Evolutionary conservation across 1,140 invertebrate species (phyloP), one percentile per base, ranked within the genome.

Genomic region (Babylonia areolata): DNA sequence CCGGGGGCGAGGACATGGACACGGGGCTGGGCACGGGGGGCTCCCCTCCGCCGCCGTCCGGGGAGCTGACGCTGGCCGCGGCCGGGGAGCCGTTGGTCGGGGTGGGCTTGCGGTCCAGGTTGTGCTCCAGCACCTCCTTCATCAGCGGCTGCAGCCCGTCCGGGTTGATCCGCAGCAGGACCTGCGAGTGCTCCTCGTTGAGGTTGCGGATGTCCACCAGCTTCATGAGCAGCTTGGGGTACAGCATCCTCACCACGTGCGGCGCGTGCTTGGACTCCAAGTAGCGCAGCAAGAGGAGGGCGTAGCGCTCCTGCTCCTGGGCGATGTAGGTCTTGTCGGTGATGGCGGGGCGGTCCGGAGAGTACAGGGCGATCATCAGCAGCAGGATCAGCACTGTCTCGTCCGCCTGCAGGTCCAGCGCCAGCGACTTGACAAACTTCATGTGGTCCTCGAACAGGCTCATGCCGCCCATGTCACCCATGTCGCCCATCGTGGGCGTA

Each of bases 131-230:
- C 35, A 94, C 93, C 87, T 94, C 94, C 85, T 94, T 94, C 94
- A 94, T 94, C 51, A 94, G 89, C 3, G 94, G 94, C 90, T 94
- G 93, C 82, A 94, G 93, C 40, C 93, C 92, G 78, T 94, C 93
- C 3, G 94, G 93, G 87, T 94, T 94, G 73, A 94, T 91, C 87
- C 93, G 94, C 75, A 95, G 91, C 42, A 94, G 92, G 28, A 95
- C 92, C 82, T 95, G 94, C 5, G 94, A 95, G 88, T 95, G 95
- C 75, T 94, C 93, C 89, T 95, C 95, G 85, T 95, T 95, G 78
- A 96, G 91, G 89, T 95, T 95, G 37, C 95, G 93, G 85, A 96
- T 94, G 91, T 95, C 95, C 23, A 94, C 93, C 51, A 95, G 90
- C 88, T 95, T 95, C 89, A 95, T 94, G n/a, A 95, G 91, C 77